phyloP scores from a whole-genome alignment of 1,140 invertebrate genomes.

The Bombyx mandarina region DNA sequence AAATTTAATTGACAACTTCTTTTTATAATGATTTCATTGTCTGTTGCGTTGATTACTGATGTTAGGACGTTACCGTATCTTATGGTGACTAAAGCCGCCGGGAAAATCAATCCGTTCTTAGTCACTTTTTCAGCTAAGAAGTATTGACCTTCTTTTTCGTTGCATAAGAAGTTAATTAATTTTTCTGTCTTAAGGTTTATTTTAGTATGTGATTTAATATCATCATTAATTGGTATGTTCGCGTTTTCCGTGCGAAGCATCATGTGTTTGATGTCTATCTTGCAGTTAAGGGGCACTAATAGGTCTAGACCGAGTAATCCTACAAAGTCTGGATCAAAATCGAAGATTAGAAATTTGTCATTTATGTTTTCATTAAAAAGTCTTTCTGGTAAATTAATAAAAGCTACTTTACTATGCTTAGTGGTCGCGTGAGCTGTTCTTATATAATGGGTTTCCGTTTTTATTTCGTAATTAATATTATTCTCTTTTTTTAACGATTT shows the following conservation, averaged over 20 bases:
- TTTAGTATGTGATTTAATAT: slow-evolving; percentile 4
- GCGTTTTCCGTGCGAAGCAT: slow-evolving; percentile 10
- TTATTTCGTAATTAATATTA: slow-evolving; percentile 5
- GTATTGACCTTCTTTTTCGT: slow-evolving; percentile 9
- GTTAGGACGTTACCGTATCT: slow-evolving; percentile 15
- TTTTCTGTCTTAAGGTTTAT: slow-evolving; percentile 12
- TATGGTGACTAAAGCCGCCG: slow-evolving; percentile 14
- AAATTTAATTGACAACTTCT: not conserved
- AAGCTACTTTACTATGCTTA: slow-evolving; percentile 6
- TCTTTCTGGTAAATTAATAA: slow-evolving; percentile 9
- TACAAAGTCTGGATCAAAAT: slow-evolving; percentile 19
- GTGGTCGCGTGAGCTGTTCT: slow-evolving; percentile 17
- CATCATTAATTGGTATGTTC: slow-evolving; percentile 6
- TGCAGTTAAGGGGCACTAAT: slow-evolving; percentile 7
- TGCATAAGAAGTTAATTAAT: slow-evolving; percentile 15
- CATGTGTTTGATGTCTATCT: slow-evolving; percentile 18
- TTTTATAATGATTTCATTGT: slow-evolving; percentile 8
- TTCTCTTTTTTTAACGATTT: slow-evolving; percentile 6
- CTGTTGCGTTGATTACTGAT: slow-evolving; percentile 11
- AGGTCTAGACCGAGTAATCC: slow-evolving; percentile 20
- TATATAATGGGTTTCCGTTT: not conserved
- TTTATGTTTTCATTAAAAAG: slow-evolving; percentile 11
- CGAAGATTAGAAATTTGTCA: slow-evolving; percentile 20
- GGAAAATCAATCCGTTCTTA: slow-evolving; percentile 4
- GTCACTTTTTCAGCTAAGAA: slow-evolving; percentile 5